Conservation (phyloP, 2,797 vertebrate genomes). For the Acanthurus tractus region DNA sequence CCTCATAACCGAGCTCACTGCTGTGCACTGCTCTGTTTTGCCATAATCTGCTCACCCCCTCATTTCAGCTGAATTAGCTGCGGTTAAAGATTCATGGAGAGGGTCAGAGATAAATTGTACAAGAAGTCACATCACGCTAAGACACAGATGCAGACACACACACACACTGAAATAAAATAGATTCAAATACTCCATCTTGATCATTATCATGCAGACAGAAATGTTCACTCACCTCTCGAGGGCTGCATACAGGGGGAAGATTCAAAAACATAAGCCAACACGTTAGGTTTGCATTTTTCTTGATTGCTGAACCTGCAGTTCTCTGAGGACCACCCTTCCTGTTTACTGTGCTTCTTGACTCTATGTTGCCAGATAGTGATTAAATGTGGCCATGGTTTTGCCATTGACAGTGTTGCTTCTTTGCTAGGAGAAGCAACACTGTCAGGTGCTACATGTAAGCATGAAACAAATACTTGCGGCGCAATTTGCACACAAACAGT, state of each 20-base stretch:
- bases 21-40: not conserved
- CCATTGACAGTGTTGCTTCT: no score
- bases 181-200: not conserved
- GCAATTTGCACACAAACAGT: not conserved
- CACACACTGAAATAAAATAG: not conserved
- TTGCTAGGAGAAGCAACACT: no score
- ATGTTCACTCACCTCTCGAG: not conserved
- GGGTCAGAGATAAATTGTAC: constrained; percentile 14
- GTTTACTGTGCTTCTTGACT: no score
- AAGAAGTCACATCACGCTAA: not conserved
- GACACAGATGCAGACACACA: not conserved
- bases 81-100: constrained; percentile 21
- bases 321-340: not conserved
- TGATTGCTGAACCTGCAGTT: not conserved
- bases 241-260: not conserved
- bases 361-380: no score
- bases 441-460: not conserved
- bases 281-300: not conserved
- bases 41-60: constrained; percentile 10
- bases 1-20: constrained; percentile 13
- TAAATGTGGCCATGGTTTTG: no score
- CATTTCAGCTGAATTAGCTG: constrained; percentile 17
- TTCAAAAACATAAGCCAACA: not conserved
- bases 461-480: not conserved
- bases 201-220: not conserved